Conservation (phyloP, 2,113 vertebrate genomes). For the Acrocephalus arundinaceus region DNA sequence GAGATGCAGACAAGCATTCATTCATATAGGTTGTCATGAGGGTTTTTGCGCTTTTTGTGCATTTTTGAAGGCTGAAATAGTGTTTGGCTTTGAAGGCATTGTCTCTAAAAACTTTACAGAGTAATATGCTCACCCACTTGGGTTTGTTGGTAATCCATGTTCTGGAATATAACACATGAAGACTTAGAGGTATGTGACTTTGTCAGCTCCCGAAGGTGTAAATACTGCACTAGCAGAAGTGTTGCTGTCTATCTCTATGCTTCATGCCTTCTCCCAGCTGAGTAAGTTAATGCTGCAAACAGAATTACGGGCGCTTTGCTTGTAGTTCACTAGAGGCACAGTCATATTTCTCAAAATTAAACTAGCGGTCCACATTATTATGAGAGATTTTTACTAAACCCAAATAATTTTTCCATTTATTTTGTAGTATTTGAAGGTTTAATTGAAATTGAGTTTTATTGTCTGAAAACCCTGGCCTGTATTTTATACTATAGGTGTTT, state of each 20-base stretch:
- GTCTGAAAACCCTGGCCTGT: neutral
- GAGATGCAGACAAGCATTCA: neutral
- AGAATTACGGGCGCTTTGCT: neutral
- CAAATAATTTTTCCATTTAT: neutral
- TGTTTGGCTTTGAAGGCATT: neutral
- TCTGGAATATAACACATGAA: neutral
- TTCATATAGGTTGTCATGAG: neutral
- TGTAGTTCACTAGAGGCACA: neutral
- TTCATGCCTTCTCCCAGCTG: neutral
- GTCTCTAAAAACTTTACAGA: neutral
- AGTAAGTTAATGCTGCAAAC: neutral
- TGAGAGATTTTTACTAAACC: neutral
- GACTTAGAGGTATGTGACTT: neutral
- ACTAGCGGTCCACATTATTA: neutral
- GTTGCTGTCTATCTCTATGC: neutral
- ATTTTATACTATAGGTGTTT: neutral
- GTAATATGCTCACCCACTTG: neutral
- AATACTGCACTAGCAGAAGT: neutral
- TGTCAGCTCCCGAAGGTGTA: neutral
- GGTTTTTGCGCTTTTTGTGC: rapidly evolving
- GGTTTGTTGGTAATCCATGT: neutral
- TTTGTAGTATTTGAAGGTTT: neutral
- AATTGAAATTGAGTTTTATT: neutral
- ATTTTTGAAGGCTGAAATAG: neutral
- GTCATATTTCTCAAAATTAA: neutral